Evolutionary conservation across 1,140 invertebrate genomes (phyloP).

Genomic region (Anthonomus grandis): DNA sequence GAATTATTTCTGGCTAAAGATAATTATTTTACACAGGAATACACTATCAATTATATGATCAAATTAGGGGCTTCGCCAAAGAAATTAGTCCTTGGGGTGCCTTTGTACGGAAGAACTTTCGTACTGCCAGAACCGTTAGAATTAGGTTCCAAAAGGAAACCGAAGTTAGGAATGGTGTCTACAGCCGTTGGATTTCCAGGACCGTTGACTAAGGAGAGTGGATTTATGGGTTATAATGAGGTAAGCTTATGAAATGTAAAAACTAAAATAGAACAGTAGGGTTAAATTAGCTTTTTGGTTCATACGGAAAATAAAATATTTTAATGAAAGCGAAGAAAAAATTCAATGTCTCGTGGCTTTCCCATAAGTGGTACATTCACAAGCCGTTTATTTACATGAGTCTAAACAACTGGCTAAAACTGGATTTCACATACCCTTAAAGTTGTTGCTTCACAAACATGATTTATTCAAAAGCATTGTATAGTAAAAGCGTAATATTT

Average conservation of each 20-base stretch:
- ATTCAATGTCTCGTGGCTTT: too few relatives aligned
- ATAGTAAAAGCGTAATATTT: constrained; percentile 3
- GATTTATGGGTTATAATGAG: constrained; percentile 87
- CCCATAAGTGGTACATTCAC: too few relatives aligned
- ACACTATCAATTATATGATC: constrained; percentile 72
- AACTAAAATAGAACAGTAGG: too few relatives aligned
- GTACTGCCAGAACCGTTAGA: constrained; percentile 48
- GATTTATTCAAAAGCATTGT: not conserved
- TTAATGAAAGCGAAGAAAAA: too few relatives aligned
- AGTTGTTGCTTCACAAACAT: too few relatives aligned
- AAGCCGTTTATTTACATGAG: too few relatives aligned
- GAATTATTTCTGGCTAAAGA: not conserved
- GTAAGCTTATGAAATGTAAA: too few relatives aligned
- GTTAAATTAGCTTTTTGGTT: too few relatives aligned
- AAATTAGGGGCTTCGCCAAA: constrained; percentile 64
- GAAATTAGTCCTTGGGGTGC: constrained; percentile 79
- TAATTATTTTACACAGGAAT: constrained; percentile 52
- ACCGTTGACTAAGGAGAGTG: constrained; percentile 74
- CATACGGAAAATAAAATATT: too few relatives aligned
- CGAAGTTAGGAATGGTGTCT: constrained; percentile 51
- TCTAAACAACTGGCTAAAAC: too few relatives aligned
- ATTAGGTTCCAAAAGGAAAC: constrained; percentile 43
- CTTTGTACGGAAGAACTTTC: constrained; percentile 82
- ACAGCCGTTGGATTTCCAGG: constrained; percentile 64
- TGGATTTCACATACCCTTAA: too few relatives aligned